phyloP scores from a whole-genome alignment of 30 jellyfish, hydroid and myxozoan species.

The Hydra vulgaris region DNA sequence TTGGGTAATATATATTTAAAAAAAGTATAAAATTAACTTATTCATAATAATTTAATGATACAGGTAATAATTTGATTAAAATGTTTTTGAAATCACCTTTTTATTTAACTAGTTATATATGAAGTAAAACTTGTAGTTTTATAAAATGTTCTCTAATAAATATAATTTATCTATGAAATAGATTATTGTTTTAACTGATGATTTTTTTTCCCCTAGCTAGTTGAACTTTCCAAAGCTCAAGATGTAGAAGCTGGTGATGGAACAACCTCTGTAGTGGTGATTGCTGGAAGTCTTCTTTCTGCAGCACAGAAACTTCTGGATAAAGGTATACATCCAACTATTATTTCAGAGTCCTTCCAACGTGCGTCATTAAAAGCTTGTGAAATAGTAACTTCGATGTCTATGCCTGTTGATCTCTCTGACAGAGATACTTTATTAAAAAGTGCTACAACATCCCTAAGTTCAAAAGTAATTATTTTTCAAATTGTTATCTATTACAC shows the following conservation, averaged over 20 bases:
- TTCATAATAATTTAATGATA: too few relatives aligned
- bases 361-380: slow-evolving; percentile 72
- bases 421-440: slow-evolving; percentile 82
- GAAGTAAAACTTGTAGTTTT: too few relatives aligned
- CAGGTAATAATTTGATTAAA: too few relatives aligned
- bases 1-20: too few relatives aligned
- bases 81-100: too few relatives aligned
- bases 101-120: too few relatives aligned
- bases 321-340: slow-evolving; percentile 93
- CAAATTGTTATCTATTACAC: not conserved
- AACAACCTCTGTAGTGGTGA: slow-evolving; percentile 93
- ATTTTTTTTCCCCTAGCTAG: slow-evolving; percentile 41
- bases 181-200: not conserved
- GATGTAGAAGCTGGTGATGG: slow-evolving; percentile 99
- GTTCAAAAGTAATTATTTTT: slow-evolving; percentile 52
- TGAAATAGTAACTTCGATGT: slow-evolving; percentile 54
- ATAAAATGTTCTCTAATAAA: too few relatives aligned
- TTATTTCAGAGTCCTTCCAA: slow-evolving; percentile 85
- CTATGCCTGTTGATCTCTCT: slow-evolving; percentile 77
- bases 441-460: slow-evolving; percentile 88
- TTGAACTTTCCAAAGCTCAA: slow-evolving; percentile 89
- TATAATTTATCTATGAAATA: not conserved
- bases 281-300: slow-evolving; percentile 84
- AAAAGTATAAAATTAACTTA: too few relatives aligned
- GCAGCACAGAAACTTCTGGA: slow-evolving; percentile 78